Evolutionary conservation across 2,797 vertebrate genomes (phyloP).

Genomic region (Poecilia gillii): DNA sequence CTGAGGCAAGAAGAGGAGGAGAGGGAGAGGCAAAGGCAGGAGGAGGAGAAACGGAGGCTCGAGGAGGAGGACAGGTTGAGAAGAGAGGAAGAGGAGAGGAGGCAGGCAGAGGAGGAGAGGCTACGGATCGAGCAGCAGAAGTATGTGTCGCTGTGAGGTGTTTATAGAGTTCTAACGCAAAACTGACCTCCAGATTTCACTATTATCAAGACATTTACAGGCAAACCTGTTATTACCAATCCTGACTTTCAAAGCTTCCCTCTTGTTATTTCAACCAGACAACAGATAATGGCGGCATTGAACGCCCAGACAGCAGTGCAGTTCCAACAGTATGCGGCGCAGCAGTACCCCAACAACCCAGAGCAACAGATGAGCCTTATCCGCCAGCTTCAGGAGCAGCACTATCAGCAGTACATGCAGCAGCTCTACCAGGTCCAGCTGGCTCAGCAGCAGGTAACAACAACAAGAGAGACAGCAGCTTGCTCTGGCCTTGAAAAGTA

Average conservation of each 20-base stretch:
- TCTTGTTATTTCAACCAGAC: constrained; percentile 76
- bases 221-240: constrained; percentile 6
- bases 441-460: constrained; percentile 93
- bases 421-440: constrained; percentile 99
- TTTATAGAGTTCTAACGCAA: background rate
- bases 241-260: constrained; percentile 12
- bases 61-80: constrained; percentile 90
- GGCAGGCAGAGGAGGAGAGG: constrained; percentile 91
- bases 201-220: background rate
- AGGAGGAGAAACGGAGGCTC: constrained; percentile 87
- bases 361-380: constrained; percentile 97
- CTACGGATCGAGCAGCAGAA: constrained; percentile 96
- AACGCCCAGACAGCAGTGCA: constrained; percentile 98
- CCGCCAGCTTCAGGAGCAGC: constrained; percentile 98
- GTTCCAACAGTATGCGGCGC: constrained; percentile 99
- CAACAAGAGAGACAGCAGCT: background rate
- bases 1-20: constrained; percentile 90
- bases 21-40: constrained; percentile 86
- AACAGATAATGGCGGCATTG: constrained; percentile 98
- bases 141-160: constrained; percentile 70
- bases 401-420: constrained; percentile 99
- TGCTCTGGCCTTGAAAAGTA: background rate
- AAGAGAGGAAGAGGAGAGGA: constrained; percentile 92
- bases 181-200: background rate
- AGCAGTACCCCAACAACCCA: constrained; percentile 96